Evolutionary conservation across 1,140 invertebrate genomes (phyloP).

Genomic region (Calephelis virginiensis): DNA sequence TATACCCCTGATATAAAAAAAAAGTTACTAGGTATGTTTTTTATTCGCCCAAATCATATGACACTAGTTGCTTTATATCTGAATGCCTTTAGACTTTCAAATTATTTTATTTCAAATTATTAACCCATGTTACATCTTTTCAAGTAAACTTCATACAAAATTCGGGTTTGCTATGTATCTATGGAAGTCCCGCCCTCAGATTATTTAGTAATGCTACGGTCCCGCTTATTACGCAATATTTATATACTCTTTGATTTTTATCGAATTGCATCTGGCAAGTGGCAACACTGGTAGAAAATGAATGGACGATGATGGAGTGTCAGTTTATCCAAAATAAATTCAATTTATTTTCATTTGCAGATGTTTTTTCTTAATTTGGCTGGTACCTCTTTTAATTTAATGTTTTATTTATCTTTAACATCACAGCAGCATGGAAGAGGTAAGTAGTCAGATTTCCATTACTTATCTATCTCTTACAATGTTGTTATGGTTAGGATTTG

Average conservation of each 20-base stretch:
- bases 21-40: no score
- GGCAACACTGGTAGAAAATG: slow-evolving; percentile 7
- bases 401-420: slow-evolving; percentile 57
- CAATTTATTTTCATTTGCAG: slow-evolving; percentile 59
- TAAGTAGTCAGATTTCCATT: slow-evolving; percentile 56
- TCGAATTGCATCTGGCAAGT: no score
- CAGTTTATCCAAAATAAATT: slow-evolving; percentile 66
- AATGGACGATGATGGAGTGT: slow-evolving; percentile 25
- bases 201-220: no score
- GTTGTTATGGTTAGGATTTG: slow-evolving; percentile 5
- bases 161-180: no score
- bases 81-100: no score
- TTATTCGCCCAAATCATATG: no score
- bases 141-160: no score
- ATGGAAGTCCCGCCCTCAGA: no score
- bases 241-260: background rate
- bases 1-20: no score
- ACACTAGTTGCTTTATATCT: no score
- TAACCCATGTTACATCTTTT: no score
- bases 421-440: slow-evolving; percentile 71
- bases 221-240: rapidly evolving
- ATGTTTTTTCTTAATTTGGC: slow-evolving; percentile 20
- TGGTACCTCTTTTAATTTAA: slow-evolving; percentile 29
- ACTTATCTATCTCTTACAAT: slow-evolving; percentile 35
- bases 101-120: no score